Evolutionary conservation across 35 echinoderm and acorn worm species (phyloP), one percentile per base, ranked within the genome.

Genomic region (Apostichopus japonicus): DNA sequence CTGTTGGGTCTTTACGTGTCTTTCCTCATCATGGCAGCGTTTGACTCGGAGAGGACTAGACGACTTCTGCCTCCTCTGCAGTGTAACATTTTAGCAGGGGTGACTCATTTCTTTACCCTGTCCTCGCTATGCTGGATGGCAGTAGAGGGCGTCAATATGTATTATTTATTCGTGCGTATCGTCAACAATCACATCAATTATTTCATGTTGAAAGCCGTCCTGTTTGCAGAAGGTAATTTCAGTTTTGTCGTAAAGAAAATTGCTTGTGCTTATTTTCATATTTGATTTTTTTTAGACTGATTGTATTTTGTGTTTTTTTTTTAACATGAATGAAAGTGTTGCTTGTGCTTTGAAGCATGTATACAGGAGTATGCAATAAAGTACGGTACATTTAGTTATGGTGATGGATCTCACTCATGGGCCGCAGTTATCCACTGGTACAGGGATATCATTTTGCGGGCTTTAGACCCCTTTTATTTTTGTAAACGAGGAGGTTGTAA

Each of bases 91-190:
- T 62, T 96, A 6, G 92, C 95, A 17, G 95, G 78, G 0, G 15
- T 79, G 14, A 83, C 94, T 53, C 95, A 96, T 72, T 96, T 93
- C 90, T 94, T 96, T 84, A 96, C 95, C 2, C 80, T 96, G 52
- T 83, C 95, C 1, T 94, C 93, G 10, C 93, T 96, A 6, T 92
- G 55, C 23, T 96, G 95, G 95, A 96, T 96, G 93, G 72, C 62
- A 57, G 93, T 96, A 79, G 93, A 96, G 72, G 95, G 93, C 4
- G 55, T 94, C 59, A 96, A 96, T 73, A 94, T 94, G 93, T 96
- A 96, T 65, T 91, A 79, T n/a, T 71, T 96, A 13, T 96, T 96
- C 55, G 90, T 96, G 5, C 23, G 70, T 61, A 91, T 96, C 24
- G 81, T 96, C 21, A 93, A 96, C 72, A 82, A 77, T 9, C 86